phyloP scores from a whole-genome alignment of 2,113 vertebrate species.

The Tupaia chinensis region DNA sequence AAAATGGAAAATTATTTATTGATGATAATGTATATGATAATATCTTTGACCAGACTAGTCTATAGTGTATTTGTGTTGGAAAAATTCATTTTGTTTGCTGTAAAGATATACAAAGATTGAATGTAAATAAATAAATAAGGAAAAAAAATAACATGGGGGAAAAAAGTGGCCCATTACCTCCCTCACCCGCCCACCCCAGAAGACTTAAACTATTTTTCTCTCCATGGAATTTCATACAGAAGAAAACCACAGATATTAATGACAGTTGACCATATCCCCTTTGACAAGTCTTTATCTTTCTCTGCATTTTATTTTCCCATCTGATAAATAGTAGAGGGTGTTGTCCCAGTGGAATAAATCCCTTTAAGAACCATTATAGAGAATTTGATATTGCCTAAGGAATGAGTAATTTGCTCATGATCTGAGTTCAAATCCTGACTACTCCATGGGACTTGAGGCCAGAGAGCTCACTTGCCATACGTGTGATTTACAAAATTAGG shows the following conservation, averaged over 20 bases:
- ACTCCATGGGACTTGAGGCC: background rate
- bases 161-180: background rate
- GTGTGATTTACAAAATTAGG: background rate
- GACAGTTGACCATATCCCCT: background rate
- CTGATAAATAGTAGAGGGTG: background rate
- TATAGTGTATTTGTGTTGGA: no score
- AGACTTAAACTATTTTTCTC: background rate
- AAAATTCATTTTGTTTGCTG: no score
- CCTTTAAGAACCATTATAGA: background rate
- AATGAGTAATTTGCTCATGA: background rate
- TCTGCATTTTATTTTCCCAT: background rate
- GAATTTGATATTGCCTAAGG: accelerated
- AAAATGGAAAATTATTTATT: no score
- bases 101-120: no score
- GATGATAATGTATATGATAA: no score
- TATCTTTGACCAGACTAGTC: no score
- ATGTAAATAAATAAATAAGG: no score
- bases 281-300: background rate
- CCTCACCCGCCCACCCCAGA: background rate
- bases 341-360: background rate
- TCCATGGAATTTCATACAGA: background rate
- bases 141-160: background rate
- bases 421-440: background rate
- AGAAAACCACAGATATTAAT: background rate
- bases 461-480: background rate